Evolutionary conservation across 1,140 invertebrate species (phyloP).

Genomic region (Bombus waltoni): DNA sequence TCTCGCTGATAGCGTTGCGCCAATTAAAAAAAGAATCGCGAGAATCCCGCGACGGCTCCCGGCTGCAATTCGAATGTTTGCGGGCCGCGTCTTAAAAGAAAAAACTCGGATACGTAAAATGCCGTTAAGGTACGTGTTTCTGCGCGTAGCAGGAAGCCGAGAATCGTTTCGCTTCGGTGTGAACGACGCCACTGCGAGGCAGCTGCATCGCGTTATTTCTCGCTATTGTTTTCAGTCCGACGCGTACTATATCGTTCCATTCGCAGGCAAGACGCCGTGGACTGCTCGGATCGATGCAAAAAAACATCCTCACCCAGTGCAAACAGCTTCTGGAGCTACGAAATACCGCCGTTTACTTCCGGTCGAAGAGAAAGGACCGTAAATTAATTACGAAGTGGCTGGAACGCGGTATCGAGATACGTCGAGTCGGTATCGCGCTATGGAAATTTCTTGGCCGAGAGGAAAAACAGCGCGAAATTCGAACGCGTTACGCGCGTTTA

Average conservation of each 20-base stretch:
- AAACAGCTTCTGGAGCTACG: neutral
- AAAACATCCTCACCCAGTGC: neutral
- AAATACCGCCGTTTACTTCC: neutral
- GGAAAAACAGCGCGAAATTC: too few species aligned
- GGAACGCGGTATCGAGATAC: neutral
- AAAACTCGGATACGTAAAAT: too few species aligned
- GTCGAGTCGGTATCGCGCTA: too few species aligned
- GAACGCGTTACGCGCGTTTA: too few species aligned
- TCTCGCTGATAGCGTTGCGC: neutral
- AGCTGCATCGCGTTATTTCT: too few species aligned
- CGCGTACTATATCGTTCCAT: neutral
- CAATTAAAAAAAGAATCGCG: conserved; percentile 12
- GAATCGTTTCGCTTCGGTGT: too few species aligned
- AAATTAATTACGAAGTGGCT: neutral
- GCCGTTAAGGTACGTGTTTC: too few species aligned
- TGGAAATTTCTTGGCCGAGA: neutral
- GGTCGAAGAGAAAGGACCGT: neutral
- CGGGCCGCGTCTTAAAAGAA: too few species aligned
- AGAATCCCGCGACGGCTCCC: too few species aligned
- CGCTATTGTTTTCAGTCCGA: neutral
- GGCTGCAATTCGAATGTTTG: neutral
- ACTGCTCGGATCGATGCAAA: neutral
- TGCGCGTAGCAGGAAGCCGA: too few species aligned
- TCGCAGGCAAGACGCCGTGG: neutral
- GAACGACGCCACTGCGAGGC: too few species aligned